A percentile compares a stretch with the other conserved stretches of the same genome.
phyloP scores from a whole-genome alignment of 1,140 invertebrate species.

The Plectrocnemia conspersa region DNA sequence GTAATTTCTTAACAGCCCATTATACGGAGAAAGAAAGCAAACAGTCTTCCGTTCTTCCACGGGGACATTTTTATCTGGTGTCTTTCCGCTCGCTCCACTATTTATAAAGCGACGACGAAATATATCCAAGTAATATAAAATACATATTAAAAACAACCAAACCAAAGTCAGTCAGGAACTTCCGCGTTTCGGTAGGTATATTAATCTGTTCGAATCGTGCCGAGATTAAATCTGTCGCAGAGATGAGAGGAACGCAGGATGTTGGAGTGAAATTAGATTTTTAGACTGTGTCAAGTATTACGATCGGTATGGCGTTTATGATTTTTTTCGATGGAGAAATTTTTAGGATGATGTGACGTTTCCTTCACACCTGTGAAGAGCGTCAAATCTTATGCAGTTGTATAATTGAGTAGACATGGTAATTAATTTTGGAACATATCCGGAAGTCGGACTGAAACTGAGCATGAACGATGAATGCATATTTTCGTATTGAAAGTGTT shows the following conservation, averaged over 20 bases:
- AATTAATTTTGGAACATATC: too few species aligned
- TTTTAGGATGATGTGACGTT: background rate
- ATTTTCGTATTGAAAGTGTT: too few species aligned
- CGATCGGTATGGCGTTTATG: background rate
- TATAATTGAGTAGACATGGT: too few species aligned
- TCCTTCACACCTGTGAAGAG: constrained; percentile 13
- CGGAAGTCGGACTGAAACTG: too few species aligned
- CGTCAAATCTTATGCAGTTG: constrained; percentile 8
- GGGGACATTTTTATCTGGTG: constrained; percentile 12
- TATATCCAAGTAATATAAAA: constrained; percentile 4
- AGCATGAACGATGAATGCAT: too few species aligned
- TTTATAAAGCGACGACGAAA: constrained; percentile 9
- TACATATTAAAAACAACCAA: background rate
- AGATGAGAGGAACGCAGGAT: constrained; percentile 11
- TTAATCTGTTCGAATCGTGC: background rate
- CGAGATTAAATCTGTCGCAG: background rate
- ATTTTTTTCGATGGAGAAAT: constrained; percentile 1
- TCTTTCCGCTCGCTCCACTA: constrained; percentile 8
- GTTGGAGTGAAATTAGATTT: constrained; percentile 11
- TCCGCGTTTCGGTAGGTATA: too few species aligned
- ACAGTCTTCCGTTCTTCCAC: too few species aligned
- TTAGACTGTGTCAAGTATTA: constrained; percentile 8
- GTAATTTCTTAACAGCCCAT: constrained; percentile 14
- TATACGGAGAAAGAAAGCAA: background rate
- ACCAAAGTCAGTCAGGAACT: background rate